Evolutionary conservation across 2,888 invertebrate genomes (phyloP).

Genomic region (Atethmia centrago): DNA sequence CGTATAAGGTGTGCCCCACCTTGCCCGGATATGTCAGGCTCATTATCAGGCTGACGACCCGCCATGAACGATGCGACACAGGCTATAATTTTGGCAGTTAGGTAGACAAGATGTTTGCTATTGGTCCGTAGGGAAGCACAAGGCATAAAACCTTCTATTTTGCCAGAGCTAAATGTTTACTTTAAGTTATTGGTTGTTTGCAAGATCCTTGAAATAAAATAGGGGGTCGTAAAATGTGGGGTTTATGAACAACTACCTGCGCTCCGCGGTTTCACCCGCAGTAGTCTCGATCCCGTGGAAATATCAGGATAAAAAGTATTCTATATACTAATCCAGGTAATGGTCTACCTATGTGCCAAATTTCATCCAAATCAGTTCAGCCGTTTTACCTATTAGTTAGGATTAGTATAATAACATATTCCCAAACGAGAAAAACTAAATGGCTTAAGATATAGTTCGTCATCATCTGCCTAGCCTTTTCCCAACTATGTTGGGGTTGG

Average conservation of each 20-base stretch:
- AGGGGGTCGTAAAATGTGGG: neutral
- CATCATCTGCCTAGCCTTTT: too few relatives aligned
- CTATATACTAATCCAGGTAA: too few relatives aligned
- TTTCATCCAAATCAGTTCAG: too few relatives aligned
- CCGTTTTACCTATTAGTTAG: too few relatives aligned
- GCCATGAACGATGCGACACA: slow-evolving; percentile 17
- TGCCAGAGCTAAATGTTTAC: slow-evolving; percentile 18
- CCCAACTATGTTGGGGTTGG: too few relatives aligned
- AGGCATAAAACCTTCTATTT: slow-evolving; percentile 6
- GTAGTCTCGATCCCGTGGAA: too few relatives aligned
- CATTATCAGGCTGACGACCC: slow-evolving; percentile 39
- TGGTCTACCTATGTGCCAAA: too few relatives aligned
- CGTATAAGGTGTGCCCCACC: slow-evolving; percentile 25
- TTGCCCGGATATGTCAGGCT: slow-evolving; percentile 18
- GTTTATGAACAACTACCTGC: neutral
- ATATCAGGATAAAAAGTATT: too few relatives aligned
- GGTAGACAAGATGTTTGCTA: slow-evolving; percentile 23
- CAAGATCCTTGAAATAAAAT: neutral
- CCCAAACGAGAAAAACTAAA: neutral
- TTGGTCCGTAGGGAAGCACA: slow-evolving; percentile 34
- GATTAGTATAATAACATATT: neutral
- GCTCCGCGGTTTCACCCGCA: too few relatives aligned
- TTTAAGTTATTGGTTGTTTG: slow-evolving; percentile 5
- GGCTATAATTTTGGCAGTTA: slow-evolving; percentile 46
- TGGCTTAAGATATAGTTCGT: too few relatives aligned